Percentiles rank a stretch among this genome's conserved stretches.
Conservation (phyloP, 2,888 invertebrate species). For the Fissipunctia ypsillon region DNA sequence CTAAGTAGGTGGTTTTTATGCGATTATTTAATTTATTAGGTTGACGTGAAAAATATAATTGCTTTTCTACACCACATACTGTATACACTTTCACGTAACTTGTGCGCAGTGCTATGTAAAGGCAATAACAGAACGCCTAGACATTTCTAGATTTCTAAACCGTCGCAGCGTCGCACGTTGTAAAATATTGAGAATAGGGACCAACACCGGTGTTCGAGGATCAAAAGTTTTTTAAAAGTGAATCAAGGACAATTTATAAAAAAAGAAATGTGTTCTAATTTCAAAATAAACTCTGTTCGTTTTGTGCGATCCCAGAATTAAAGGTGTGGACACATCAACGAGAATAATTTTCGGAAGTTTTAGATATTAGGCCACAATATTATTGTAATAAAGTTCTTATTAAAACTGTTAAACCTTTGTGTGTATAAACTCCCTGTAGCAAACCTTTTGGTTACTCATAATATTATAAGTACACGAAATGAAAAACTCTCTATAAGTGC, state of each 20-base stretch:
- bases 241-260: conserved; percentile 43
- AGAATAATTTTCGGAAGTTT: conserved; percentile 41
- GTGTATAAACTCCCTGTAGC: conserved; percentile 43
- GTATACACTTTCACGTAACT: conserved; percentile 6
- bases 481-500: conserved; percentile 67
- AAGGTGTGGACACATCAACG: conserved; percentile 40
- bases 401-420: conserved; percentile 33
- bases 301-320: conserved; percentile 28
- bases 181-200: conserved; percentile 24
- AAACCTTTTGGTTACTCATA: conserved; percentile 37
- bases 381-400: conserved; percentile 24
- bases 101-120: not conserved
- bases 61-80: not conserved
- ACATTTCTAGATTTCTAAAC: conserved; percentile 7
- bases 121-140: not conserved
- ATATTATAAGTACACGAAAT: conserved; percentile 37
- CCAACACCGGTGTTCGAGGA: conserved; percentile 28
- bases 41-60: not conserved
- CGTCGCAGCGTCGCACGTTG: not conserved
- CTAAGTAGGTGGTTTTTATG: conserved; percentile 4
- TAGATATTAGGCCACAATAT: conserved; percentile 37
- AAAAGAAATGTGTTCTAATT: conserved; percentile 47
- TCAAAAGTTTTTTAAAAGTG: conserved; percentile 42
- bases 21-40: not conserved
- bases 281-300: conserved; percentile 42